Base-by-base conservation (phyloP, 2,888 invertebrate species). In the Nowickia ferox region DNA sequence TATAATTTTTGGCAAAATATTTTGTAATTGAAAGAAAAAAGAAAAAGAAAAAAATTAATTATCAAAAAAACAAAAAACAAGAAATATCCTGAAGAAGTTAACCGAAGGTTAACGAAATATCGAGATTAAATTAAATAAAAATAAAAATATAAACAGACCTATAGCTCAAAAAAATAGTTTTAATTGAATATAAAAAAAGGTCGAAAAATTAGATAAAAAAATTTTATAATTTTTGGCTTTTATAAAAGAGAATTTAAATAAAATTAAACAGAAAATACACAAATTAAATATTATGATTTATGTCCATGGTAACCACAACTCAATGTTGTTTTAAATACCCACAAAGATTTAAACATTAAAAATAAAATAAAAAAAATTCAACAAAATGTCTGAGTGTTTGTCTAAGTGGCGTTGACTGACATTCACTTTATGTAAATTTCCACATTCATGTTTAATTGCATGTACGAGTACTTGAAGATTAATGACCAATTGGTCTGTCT, bases 221-320 rank as follows among this genome's bases (percentile, higher is more conserved):
- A 30, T 30, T 68, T 59, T n/a, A 78, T 78, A 17, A 78, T 78
- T 61, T 84, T 69, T 71, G 69, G 63, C 80, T 75, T 69, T 69
- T 61, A 57, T 44, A 48, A 57, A 71, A 15, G 57, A 42, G 48
- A 40, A 74, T 53, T 65, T 51, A 44, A 65, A 59, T 53, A 22
- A 66, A 74, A 59, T 53, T 19, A 66, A 74, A 74, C 48, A 84
- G 79, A 17, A 75, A 61, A 66, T 74, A 69, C 44, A 69, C 40
- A 65, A 71, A 65, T 78, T 74, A 74, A 80, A 84, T 66, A 61
- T 44, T 44, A 59, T 65, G 55, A 63, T 78, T 76, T 76, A 68
- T 78, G 76, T 76, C 65, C 46, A 76, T 15, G 65, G 48, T 57
- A 59, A 68, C 66, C 66, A 19, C 15, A 79, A 74, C 55, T 59